Evolutionary conservation across 2,797 vertebrate genomes (phyloP).

Genomic region (Cynodonichthys magdalenae): DNA sequence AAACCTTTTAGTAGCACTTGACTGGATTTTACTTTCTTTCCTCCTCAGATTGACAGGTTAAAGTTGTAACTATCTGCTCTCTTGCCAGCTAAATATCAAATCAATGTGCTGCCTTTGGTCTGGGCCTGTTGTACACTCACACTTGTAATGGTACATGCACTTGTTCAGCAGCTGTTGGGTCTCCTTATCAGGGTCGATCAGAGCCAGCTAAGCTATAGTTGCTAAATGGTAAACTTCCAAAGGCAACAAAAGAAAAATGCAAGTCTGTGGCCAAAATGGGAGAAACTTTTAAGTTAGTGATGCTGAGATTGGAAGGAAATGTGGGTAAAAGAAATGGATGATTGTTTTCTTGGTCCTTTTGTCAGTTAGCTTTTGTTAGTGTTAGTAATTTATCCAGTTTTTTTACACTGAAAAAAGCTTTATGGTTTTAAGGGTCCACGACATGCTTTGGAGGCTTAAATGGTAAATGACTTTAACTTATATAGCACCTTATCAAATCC

Average conservation of each 20-base stretch:
- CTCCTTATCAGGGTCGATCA: conserved; percentile 60
- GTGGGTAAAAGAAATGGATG: too few species aligned
- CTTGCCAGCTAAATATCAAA: conserved; percentile 45
- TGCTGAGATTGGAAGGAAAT: too few species aligned
- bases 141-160: conserved; percentile 21
- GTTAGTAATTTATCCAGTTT: too few species aligned
- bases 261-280: not conserved
- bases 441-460: too few species aligned
- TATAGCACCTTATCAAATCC: too few species aligned
- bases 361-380: too few species aligned
- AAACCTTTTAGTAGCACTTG: conserved; percentile 3
- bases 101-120: conserved; percentile 46
- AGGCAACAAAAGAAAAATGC: conserved; percentile 14
- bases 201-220: conserved; percentile 47
- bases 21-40: not conserved
- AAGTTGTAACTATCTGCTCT: conserved; percentile 32
- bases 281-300: conserved; percentile 20
- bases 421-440: too few species aligned
- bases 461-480: too few species aligned
- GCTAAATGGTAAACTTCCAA: conserved; percentile 56
- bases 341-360: too few species aligned
- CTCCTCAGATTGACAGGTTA: conserved; percentile 33
- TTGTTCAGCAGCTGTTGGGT: conserved; percentile 40
- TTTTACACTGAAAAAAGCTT: too few species aligned
- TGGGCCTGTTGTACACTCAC: conserved; percentile 29